Percentiles rank a stretch among this genome's conserved stretches.
phyloP scores from a whole-genome alignment of 1,140 invertebrate species.

The Chironomus tepperi region DNA sequence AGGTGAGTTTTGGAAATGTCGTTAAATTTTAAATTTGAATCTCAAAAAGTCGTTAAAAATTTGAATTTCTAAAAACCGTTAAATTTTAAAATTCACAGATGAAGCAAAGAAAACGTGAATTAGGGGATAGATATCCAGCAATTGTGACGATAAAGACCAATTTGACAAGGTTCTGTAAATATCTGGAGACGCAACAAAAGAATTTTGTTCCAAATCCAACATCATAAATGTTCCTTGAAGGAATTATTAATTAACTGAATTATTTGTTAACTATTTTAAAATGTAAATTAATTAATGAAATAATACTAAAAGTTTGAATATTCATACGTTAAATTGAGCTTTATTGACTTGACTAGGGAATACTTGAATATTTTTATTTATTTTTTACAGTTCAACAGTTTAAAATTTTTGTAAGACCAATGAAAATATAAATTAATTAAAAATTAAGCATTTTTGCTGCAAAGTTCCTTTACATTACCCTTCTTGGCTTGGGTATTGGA shows the following conservation, averaged over 20 bases:
- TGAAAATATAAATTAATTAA: too few species aligned
- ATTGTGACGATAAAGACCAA: constrained; percentile 60
- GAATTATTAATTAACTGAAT: not conserved
- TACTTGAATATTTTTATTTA: too few species aligned
- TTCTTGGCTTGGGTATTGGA: not conserved
- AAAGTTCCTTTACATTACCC: not conserved
- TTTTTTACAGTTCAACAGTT: too few species aligned
- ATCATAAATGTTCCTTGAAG: not conserved
- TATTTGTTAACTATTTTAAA: not conserved
- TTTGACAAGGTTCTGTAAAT: constrained; percentile 60
- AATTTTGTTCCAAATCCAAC: constrained; percentile 24
- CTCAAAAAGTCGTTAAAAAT: too few species aligned
- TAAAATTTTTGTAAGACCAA: too few species aligned
- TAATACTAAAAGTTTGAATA: too few species aligned
- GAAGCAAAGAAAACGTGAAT: constrained; percentile 50
- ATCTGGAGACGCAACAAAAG: constrained; percentile 43
- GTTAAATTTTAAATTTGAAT: too few species aligned
- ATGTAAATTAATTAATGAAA: too few species aligned
- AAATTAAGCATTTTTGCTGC: too few species aligned
- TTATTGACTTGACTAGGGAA: constrained; percentile 1
- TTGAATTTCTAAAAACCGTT: not conserved
- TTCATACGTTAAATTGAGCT: not conserved
- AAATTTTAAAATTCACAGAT: constrained; percentile 40
- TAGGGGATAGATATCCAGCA: constrained; percentile 55
- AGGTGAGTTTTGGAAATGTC: constrained; percentile 44